Evolutionary conservation across 2,113 vertebrate species (phyloP).

Genomic region (Channa maculata): DNA sequence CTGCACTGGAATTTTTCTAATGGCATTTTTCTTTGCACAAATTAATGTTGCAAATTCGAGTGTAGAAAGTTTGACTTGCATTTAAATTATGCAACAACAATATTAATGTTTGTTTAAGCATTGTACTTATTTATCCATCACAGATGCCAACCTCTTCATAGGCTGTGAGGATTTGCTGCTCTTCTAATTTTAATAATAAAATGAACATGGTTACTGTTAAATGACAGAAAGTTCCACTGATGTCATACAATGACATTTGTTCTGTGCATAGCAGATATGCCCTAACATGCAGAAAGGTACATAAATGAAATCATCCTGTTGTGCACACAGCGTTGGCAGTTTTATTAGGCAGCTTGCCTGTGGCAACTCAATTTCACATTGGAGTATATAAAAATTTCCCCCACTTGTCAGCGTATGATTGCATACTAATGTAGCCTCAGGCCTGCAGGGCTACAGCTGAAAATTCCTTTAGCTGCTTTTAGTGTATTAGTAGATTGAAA

Average conservation of each 20-base stretch:
- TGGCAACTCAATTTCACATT: constrained; percentile 24
- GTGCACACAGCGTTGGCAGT: background rate
- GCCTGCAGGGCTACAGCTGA: constrained; percentile 22
- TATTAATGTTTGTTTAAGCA: too few species aligned
- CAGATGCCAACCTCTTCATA: too few species aligned
- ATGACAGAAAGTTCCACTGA: background rate
- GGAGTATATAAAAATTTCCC: constrained; percentile 30
- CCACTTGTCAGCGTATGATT: constrained; percentile 35
- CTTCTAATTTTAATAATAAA: too few species aligned
- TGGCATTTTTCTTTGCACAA: too few species aligned
- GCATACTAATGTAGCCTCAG: constrained; percentile 45
- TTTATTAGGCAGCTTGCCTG: constrained; percentile 31
- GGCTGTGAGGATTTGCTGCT: too few species aligned
- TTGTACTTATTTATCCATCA: too few species aligned
- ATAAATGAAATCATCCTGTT: constrained; percentile 7
- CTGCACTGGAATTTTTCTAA: too few species aligned
- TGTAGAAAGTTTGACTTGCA: background rate
- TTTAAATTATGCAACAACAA: too few species aligned
- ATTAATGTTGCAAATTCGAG: background rate
- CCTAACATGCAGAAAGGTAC: constrained; percentile 10
- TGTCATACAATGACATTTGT: background rate
- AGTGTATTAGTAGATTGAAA: constrained; percentile 14
- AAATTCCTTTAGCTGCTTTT: constrained; percentile 18
- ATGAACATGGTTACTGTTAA: background rate
- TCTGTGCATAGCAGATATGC: constrained; percentile 3